A percentile compares a stretch with the other conserved stretches of the same genome.
These are phyloP conservation scores for Uloborus plumipes DNA, from an alignment of 2,888 invertebrate species.

Conservation along the genomic window DNA sequence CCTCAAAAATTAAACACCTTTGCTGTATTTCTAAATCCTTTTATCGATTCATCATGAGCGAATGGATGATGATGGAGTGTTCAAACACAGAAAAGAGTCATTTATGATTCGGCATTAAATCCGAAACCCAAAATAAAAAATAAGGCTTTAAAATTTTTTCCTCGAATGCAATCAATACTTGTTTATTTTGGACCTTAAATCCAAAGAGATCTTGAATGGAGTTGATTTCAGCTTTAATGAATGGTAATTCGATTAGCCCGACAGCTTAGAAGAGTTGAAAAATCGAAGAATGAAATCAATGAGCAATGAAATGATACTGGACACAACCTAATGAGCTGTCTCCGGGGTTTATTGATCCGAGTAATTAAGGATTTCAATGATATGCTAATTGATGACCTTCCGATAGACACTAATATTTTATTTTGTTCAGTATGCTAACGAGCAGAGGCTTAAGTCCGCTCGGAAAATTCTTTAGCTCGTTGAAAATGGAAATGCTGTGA, in stretches of 20 bases:
- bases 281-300: slow-evolving; percentile 51
- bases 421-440: slow-evolving; percentile 43
- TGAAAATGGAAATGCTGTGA: slow-evolving; percentile 40
- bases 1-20: background rate
- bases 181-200: slow-evolving; percentile 40
- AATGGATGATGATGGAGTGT: background rate
- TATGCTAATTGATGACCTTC: slow-evolving; percentile 57
- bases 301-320: slow-evolving; percentile 57
- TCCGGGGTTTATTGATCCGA: slow-evolving; percentile 53
- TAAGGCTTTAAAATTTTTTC: slow-evolving; percentile 25
- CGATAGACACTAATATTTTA: slow-evolving; percentile 55
- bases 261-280: slow-evolving; percentile 44
- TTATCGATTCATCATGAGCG: background rate
- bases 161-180: slow-evolving; percentile 41
- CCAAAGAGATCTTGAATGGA: slow-evolving; percentile 38
- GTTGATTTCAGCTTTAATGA: slow-evolving; percentile 56
- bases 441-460: background rate
- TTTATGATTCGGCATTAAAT: slow-evolving; percentile 1
- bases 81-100: background rate
- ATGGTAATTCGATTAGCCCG: slow-evolving; percentile 40
- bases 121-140: background rate
- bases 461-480: slow-evolving; percentile 36
- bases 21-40: background rate
- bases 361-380: slow-evolving; percentile 61
- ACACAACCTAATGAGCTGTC: slow-evolving; percentile 57